Evolutionary conservation across 2,888 invertebrate species (phyloP).

Genomic region (Electrophaes corylata): DNA sequence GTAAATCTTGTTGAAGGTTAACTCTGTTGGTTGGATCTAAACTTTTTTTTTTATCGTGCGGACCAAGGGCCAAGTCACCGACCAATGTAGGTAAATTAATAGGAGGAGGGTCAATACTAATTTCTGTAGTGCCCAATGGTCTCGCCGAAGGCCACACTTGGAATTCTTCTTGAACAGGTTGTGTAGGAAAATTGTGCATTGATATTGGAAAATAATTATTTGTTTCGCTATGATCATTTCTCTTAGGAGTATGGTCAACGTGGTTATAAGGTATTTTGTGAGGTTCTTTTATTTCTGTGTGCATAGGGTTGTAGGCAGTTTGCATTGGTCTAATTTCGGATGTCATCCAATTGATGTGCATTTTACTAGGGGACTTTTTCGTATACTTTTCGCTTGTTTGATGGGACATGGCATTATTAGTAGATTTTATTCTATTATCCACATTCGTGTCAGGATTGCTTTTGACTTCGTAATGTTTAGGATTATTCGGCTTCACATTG

Average conservation of each 20-base stretch:
- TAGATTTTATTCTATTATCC: constrained; percentile 56
- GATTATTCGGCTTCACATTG: constrained; percentile 53
- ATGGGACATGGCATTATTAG: constrained; percentile 52
- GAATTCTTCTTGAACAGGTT: constrained; percentile 70
- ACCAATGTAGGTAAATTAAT: constrained; percentile 77
- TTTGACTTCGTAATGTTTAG: constrained; percentile 67
- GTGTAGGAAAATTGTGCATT: constrained; percentile 72
- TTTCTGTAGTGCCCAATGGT: constrained; percentile 75
- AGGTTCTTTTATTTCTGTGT: constrained; percentile 60
- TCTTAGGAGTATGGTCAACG: constrained; percentile 58
- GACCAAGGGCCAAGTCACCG: constrained; percentile 76
- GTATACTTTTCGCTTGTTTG: constrained; percentile 69
- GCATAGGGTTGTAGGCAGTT: constrained; percentile 60
- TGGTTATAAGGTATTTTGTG: constrained; percentile 62
- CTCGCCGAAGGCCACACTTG: constrained; percentile 76
- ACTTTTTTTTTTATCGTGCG: constrained; percentile 76
- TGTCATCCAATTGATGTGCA: constrained; percentile 82
- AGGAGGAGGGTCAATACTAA: constrained; percentile 78
- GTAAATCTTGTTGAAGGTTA: constrained; percentile 61
- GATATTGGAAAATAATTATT: constrained; percentile 73
- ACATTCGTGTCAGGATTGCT: constrained; percentile 47
- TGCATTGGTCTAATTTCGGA: constrained; percentile 76
- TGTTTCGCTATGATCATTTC: constrained; percentile 64
- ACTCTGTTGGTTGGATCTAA: constrained; percentile 58
- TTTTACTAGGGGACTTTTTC: constrained; percentile 76